A percentile compares a stretch with the other conserved stretches of the same genome.
These are phyloP conservation scores for Sebastes nivosus DNA, from an alignment of 2,797 vertebrate species.

Conservation along the genomic window DNA sequence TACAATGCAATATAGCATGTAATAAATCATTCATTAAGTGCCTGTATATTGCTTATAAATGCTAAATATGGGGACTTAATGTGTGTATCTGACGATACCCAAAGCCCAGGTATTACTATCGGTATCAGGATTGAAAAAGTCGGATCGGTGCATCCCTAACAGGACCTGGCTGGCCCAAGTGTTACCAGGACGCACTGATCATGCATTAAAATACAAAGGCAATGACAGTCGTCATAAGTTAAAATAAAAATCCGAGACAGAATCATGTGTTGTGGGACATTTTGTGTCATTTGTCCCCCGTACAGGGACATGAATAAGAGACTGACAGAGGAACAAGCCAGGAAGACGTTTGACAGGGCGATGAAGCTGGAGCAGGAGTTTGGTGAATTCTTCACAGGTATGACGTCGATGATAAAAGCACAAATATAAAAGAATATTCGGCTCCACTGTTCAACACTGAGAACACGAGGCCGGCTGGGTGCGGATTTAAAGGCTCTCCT, in stretches of 20 bases:
- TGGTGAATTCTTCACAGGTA: constrained; percentile 98
- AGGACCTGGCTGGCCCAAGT: background rate
- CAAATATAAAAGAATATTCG: background rate
- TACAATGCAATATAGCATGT: background rate
- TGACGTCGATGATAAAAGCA: background rate
- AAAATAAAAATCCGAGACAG: background rate
- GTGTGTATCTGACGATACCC: no score
- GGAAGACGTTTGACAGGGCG: constrained; percentile 94
- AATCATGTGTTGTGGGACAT: background rate
- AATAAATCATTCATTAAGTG: background rate
- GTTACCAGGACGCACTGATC: background rate
- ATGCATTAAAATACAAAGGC: background rate
- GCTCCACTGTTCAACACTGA: background rate
- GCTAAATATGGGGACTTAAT: background rate
- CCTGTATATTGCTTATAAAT: background rate
- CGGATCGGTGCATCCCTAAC: no score
- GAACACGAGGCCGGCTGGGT: background rate
- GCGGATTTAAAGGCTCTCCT: background rate
- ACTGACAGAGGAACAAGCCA: constrained; percentile 96
- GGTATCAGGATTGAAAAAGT: no score
- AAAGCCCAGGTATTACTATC: no score
- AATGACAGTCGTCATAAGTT: background rate
- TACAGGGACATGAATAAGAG: constrained; percentile 97
- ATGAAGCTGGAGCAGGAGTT: constrained; percentile 99
- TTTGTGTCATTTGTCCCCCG: background rate